Conservation (phyloP, 2,888 invertebrate genomes). For the Oegoconia quadripuncta region DNA sequence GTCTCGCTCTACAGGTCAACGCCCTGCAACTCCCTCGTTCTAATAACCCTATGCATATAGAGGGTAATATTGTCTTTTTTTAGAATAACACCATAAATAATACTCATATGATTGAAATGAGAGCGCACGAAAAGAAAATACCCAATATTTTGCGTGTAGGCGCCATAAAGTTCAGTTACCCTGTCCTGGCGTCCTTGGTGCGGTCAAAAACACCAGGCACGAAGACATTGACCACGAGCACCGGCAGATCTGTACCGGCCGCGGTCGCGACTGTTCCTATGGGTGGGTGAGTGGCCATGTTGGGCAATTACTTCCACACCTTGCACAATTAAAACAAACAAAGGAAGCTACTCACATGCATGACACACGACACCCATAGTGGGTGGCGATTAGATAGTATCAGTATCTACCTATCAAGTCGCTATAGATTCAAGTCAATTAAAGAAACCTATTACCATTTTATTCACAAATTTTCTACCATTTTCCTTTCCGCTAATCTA, state of each 20-base stretch:
- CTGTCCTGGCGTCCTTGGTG: conserved; percentile 65
- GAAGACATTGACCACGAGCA: conserved; percentile 59
- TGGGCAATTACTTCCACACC: conserved; percentile 61
- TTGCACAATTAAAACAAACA: conserved; percentile 64
- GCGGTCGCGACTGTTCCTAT: conserved; percentile 44
- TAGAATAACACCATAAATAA: conserved; percentile 12
- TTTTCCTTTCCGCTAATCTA: no score
- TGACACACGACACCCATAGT: conserved; percentile 53
- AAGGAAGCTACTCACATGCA: conserved; percentile 68
- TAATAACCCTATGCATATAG: conserved; percentile 52
- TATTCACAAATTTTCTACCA: no score
- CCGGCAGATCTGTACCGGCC: conserved; percentile 31
- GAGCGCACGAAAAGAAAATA: conserved; percentile 4
- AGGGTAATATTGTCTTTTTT: conserved; percentile 27
- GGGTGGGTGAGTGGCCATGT: conserved; percentile 50
- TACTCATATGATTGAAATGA: background rate
- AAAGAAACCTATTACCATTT: no score
- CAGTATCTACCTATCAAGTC: no score
- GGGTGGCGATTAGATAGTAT: conserved; percentile 56
- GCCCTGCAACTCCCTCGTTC: conserved; percentile 69
- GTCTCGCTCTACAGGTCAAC: conserved; percentile 72
- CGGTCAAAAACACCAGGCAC: conserved; percentile 61
- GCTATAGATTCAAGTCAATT: no score
- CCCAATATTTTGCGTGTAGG: conserved; percentile 23
- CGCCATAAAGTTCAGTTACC: conserved; percentile 55